Conservation (phyloP, 2,113 vertebrate species). For the Hassar affinis region DNA sequence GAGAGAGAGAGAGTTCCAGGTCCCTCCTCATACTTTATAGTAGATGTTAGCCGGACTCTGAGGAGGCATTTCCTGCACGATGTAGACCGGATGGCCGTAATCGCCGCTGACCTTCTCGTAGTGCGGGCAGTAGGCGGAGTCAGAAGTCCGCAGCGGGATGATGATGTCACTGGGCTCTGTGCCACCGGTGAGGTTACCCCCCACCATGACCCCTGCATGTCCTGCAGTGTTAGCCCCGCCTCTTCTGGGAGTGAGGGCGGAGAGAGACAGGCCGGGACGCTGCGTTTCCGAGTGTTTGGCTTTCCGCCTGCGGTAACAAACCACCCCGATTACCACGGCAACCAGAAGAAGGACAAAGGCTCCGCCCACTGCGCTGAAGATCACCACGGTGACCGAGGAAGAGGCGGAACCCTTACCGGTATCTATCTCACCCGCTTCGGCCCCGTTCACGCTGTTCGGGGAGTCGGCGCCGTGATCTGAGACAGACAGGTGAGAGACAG, state of each 20-base stretch:
- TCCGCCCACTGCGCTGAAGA: slow-evolving; percentile 71
- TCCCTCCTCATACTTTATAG: slow-evolving; percentile 77
- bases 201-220: not conserved
- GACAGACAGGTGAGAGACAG: not conserved
- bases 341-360: slow-evolving; percentile 72
- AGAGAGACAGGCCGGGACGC: slow-evolving; percentile 70
- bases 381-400: slow-evolving; percentile 70
- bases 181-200: slow-evolving; percentile 65
- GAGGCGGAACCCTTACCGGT: slow-evolving; percentile 65
- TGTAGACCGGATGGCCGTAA: slow-evolving; percentile 81
- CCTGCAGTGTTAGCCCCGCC: slow-evolving; percentile 31
- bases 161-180: slow-evolving; percentile 79
- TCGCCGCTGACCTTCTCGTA: slow-evolving; percentile 83
- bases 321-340: slow-evolving; percentile 68
- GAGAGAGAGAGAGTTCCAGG: not conserved
- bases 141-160: slow-evolving; percentile 75
- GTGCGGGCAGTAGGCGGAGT: slow-evolving; percentile 77
- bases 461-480: slow-evolving; percentile 33
- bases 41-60: slow-evolving; percentile 81
- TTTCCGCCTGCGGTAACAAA: slow-evolving; percentile 72
- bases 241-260: slow-evolving; percentile 59
- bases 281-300: slow-evolving; percentile 76
- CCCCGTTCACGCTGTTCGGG: slow-evolving; percentile 22
- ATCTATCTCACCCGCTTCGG: slow-evolving; percentile 39
- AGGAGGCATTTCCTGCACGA: slow-evolving; percentile 78